phyloP scores from a whole-genome alignment of 2,797 vertebrate genomes.

The Spheniscus humboldti region DNA sequence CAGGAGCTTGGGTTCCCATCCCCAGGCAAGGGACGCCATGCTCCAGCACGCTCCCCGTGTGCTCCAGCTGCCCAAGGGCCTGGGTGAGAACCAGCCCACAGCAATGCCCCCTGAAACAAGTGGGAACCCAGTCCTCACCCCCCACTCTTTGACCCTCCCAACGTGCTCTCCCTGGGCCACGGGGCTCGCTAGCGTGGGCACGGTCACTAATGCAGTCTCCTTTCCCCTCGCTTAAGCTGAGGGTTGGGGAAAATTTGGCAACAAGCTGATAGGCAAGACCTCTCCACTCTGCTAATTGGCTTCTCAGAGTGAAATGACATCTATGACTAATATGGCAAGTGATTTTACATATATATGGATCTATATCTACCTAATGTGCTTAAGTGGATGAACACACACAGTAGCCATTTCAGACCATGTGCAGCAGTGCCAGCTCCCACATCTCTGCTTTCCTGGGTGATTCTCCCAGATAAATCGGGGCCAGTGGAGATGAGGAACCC shows the following conservation, averaged over 20 bases:
- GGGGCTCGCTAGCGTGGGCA: rapidly evolving
- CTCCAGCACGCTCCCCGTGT: background rate
- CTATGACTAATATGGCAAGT: background rate
- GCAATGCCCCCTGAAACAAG: rapidly evolving
- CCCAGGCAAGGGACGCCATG: background rate
- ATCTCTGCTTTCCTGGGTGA: background rate
- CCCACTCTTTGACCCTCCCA: background rate
- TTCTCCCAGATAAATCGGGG: background rate
- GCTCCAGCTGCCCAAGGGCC: background rate
- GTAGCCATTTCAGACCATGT: background rate
- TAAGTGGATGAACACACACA: background rate
- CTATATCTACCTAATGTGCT: background rate
- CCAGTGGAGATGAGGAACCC: background rate
- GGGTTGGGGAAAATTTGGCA: background rate
- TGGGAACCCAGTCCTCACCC: background rate
- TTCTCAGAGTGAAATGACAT: background rate
- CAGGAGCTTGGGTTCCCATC: background rate
- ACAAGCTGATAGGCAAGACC: background rate
- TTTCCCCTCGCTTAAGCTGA: background rate
- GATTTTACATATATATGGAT: background rate
- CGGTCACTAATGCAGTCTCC: background rate
- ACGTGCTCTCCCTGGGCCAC: rapidly evolving
- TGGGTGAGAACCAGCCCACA: background rate
- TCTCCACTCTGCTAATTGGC: background rate
- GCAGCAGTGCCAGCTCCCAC: background rate